Conservation (phyloP, 37 sponge, comb jelly and placozoan genomes). For the Tethya wilhelma region DNA sequence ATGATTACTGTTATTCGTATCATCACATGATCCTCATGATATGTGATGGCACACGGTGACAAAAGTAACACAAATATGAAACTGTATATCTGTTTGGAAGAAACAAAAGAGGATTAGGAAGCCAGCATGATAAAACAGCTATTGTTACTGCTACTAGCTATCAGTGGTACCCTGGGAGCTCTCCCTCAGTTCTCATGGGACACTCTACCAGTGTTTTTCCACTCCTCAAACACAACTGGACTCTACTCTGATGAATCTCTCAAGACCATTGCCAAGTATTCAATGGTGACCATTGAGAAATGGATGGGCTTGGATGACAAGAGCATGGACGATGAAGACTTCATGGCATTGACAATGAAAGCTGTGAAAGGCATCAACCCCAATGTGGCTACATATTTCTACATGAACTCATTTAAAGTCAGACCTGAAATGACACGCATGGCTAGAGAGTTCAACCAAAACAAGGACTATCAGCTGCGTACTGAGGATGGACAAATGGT, state of each 20-base stretch:
- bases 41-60: too few relatives aligned
- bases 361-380: slow-evolving; percentile 28
- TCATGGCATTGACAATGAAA: slow-evolving; percentile 23
- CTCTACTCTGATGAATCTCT: slow-evolving; percentile 31
- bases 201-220: slow-evolving; percentile 60
- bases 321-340: slow-evolving; percentile 37
- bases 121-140: too few relatives aligned
- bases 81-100: too few relatives aligned
- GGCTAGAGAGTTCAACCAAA: slow-evolving; percentile 17
- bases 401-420: slow-evolving; percentile 43
- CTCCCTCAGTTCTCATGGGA: slow-evolving; percentile 64
- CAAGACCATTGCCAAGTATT: slow-evolving; percentile 29
- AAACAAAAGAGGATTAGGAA: too few relatives aligned
- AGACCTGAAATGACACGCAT: slow-evolving; percentile 40
- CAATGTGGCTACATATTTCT: slow-evolving; percentile 20
- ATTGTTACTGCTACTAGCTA: too few relatives aligned
- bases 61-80: too few relatives aligned
- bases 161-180: slow-evolving; percentile 11
- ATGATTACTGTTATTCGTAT: too few relatives aligned
- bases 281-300: slow-evolving; percentile 66
- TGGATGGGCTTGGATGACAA: slow-evolving; percentile 32
- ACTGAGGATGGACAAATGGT: slow-evolving; percentile 14
- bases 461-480: slow-evolving; percentile 14
- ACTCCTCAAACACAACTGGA: slow-evolving; percentile 52
- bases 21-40: too few relatives aligned